Conservation (phyloP, 2,113 vertebrate genomes). For the Gallinago jamesoni region DNA sequence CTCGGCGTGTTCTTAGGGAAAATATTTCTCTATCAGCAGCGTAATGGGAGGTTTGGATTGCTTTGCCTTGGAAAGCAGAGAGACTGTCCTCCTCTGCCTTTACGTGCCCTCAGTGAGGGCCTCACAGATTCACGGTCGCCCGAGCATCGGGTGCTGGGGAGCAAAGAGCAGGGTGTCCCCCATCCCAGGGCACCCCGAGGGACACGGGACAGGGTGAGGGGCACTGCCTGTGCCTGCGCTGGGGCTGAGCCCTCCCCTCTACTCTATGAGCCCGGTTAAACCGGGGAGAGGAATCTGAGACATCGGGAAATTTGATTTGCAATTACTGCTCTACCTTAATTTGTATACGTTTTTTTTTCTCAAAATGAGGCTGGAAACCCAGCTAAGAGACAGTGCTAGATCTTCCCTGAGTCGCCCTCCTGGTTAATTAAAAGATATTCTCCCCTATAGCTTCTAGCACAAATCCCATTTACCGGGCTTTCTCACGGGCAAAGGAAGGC, state of each 20-base stretch:
- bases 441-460: conserved; percentile 18
- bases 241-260: neutral
- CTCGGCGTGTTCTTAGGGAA: neutral
- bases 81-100: neutral
- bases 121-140: rapidly evolving
- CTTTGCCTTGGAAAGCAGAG: neutral
- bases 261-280: neutral
- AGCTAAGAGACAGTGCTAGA: neutral
- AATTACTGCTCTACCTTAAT: neutral
- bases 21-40: neutral
- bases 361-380: neutral
- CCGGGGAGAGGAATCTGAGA: rapidly evolving
- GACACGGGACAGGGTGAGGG: neutral
- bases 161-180: neutral
- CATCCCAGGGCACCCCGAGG: rapidly evolving
- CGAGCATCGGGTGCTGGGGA: neutral
- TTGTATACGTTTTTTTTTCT: neutral
- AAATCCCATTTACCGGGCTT: conserved; percentile 59
- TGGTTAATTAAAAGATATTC: conserved; percentile 62
- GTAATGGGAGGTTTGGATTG: neutral
- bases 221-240: neutral
- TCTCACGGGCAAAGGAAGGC: conserved; percentile 52
- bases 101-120: neutral
- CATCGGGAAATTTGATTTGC: neutral
- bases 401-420: conserved; percentile 30